Conservation (phyloP, 2,797 vertebrate species). For the Molossus alvarezi region DNA sequence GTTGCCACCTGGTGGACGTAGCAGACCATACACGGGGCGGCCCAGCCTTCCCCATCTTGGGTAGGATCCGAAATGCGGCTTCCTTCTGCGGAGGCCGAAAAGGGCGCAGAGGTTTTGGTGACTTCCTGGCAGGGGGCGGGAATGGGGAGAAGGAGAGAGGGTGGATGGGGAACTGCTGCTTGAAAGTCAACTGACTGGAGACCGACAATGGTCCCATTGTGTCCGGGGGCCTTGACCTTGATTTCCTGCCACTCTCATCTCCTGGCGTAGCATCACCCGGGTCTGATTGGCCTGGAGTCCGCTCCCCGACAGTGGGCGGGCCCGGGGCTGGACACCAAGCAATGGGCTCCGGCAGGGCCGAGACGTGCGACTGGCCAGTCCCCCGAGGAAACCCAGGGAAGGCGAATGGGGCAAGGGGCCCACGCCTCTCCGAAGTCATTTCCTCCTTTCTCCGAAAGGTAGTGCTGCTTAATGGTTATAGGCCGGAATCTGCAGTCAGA, state of each 20-base stretch:
- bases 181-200: constrained; percentile 82
- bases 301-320: constrained; percentile 71
- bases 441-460: neutral
- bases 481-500: neutral
- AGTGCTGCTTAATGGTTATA: neutral
- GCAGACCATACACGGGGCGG: neutral
- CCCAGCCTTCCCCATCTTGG: neutral
- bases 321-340: neutral
- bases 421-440: neutral
- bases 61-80: neutral
- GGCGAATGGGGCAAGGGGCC: neutral
- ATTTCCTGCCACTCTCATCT: constrained; percentile 82
- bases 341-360: neutral
- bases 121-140: constrained; percentile 60
- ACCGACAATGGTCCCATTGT: constrained; percentile 80
- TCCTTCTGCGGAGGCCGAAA: neutral
- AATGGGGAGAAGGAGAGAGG: constrained; percentile 27
- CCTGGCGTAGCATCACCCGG: constrained; percentile 73
- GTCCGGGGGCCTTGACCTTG: constrained; percentile 82
- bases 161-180: constrained; percentile 73
- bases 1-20: constrained; percentile 76
- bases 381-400: neutral
- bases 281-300: constrained; percentile 79
- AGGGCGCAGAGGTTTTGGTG: constrained; percentile 27
- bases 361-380: neutral